These are phyloP conservation scores for Strix uralensis DNA, from an alignment of 2,113 vertebrate genomes.

Conservation along the genomic window DNA sequence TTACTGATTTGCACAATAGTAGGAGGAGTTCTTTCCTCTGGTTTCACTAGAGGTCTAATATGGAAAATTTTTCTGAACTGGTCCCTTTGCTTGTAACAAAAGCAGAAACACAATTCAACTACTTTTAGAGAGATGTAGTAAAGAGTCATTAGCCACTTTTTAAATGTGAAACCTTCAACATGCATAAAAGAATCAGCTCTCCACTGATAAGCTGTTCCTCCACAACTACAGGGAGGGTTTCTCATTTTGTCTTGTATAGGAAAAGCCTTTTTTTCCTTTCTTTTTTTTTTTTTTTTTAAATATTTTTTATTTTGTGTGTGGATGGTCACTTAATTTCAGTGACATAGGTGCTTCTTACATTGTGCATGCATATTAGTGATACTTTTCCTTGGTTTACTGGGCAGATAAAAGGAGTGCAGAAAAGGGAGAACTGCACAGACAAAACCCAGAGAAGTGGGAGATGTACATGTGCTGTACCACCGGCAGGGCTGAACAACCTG, in stretches of 20 bases:
- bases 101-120: not conserved
- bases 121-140: not conserved
- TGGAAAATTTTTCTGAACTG: not conserved
- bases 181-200: not conserved
- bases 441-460: not conserved
- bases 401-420: not conserved
- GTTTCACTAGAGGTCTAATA: not conserved
- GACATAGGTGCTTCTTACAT: not conserved
- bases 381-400: not conserved
- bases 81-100: not conserved
- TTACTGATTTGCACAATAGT: not conserved
- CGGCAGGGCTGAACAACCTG: not conserved
- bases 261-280: not conserved
- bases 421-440: not conserved
- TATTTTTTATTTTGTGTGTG: not conserved
- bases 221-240: not conserved
- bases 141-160: not conserved
- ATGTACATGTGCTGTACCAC: not conserved
- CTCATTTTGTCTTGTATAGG: not conserved
- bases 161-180: not conserved
- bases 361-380: not conserved
- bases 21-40: not conserved
- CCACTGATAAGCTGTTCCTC: not conserved
- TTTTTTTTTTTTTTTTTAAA: too few species aligned
- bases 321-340: not conserved